phyloP scores from a whole-genome alignment of 1,140 invertebrate species.

The Eurosta solidaginis region DNA sequence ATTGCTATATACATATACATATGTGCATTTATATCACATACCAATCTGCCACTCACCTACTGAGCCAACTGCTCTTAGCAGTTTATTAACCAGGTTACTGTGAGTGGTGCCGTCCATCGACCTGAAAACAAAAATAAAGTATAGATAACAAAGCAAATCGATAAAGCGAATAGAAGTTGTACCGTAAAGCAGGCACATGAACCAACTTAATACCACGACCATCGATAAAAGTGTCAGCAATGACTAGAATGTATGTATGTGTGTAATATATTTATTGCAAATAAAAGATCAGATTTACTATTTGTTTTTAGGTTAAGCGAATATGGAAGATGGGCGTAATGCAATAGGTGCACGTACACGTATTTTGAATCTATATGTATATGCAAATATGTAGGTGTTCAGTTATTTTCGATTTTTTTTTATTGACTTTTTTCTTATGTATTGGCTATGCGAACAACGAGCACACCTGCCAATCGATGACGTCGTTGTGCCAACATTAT shows the following conservation, averaged over 20 bases:
- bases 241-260: neutral
- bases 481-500: neutral
- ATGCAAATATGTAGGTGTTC: too few species aligned
- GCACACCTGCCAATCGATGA: constrained; percentile 15
- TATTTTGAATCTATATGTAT: too few species aligned
- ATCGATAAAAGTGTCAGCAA: neutral
- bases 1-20: too few species aligned
- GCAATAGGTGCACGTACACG: too few species aligned
- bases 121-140: constrained; percentile 13
- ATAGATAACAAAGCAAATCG: neutral
- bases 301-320: neutral
- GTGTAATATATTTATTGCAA: neutral
- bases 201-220: too few species aligned
- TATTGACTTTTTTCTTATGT: neutral
- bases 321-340: neutral
- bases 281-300: neutral
- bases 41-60: too few species aligned
- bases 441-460: neutral
- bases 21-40: too few species aligned
- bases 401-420: neutral
- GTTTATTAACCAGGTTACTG: too few species aligned
- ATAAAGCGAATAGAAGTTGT: neutral
- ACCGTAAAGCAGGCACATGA: neutral
- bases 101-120: neutral
- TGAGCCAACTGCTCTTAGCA: too few species aligned